These are phyloP conservation scores for Perizoma flavofasciatum DNA, from an alignment of 2,888 invertebrate species.

Conservation along the genomic window DNA sequence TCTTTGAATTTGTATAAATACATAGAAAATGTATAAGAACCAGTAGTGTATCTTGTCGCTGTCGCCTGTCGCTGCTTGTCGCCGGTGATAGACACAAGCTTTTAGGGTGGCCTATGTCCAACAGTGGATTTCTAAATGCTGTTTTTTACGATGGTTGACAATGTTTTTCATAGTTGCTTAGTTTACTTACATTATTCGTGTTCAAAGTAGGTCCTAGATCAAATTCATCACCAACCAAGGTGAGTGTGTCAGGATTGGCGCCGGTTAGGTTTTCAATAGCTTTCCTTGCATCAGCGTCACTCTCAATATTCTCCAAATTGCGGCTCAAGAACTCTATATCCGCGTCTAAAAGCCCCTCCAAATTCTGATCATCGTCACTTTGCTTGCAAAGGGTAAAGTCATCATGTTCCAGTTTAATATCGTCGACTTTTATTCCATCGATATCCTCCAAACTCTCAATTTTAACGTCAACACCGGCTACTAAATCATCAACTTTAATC, in stretches of 20 bases:
- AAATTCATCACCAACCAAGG: conserved; percentile 77
- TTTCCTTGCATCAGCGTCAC: conserved; percentile 79
- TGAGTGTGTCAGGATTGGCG: conserved; percentile 75
- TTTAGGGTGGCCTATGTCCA: no score
- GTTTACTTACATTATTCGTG: conserved; percentile 66
- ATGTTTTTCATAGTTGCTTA: no score
- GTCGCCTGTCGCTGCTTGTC: no score
- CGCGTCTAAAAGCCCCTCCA: conserved; percentile 75
- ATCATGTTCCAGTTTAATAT: conserved; percentile 74
- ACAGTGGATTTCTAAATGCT: no score
- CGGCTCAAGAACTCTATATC: conserved; percentile 80
- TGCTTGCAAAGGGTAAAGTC: conserved; percentile 72
- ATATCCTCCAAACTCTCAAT: conserved; percentile 72
- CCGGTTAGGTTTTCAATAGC: conserved; percentile 80
- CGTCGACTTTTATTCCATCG: conserved; percentile 71
- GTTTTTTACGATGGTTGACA: no score
- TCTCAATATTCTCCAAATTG: conserved; percentile 78
- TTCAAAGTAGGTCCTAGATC: conserved; percentile 77
- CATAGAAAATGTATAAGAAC: no score
- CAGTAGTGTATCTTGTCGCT: no score
- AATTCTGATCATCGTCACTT: conserved; percentile 64
- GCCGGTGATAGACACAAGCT: no score
- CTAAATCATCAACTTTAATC: conserved; percentile 71
- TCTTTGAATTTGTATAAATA: no score
- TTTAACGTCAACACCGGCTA: conserved; percentile 64